A percentile compares a stretch with the other conserved stretches of the same genome.
Evolutionary conservation across 2,113 vertebrate species (phyloP).

Genomic region (Pitta sordida): DNA sequence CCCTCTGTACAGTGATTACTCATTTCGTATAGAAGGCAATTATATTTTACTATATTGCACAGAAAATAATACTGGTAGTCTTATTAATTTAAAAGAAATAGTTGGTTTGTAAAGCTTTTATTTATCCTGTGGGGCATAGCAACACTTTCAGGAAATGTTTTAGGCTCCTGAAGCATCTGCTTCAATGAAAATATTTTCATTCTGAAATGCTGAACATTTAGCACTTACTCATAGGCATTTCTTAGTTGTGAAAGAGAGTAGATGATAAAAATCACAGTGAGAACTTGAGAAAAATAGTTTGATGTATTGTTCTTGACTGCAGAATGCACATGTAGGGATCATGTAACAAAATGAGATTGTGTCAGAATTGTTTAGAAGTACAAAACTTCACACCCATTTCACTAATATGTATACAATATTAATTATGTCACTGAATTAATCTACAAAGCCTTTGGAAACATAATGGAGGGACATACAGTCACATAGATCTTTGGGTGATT

Average conservation of each 20-base stretch:
- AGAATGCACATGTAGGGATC: neutral
- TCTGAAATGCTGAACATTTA: neutral
- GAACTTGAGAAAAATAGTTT: neutral
- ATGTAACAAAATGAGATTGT: neutral
- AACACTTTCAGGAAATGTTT: neutral
- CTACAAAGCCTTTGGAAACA: neutral
- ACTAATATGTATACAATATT: neutral
- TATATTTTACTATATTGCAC: neutral
- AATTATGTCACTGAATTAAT: neutral
- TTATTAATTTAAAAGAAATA: neutral
- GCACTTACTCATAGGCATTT: neutral
- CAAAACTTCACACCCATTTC: neutral
- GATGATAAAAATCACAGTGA: neutral
- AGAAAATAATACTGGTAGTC: neutral
- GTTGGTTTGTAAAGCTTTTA: neutral
- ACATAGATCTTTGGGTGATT: neutral
- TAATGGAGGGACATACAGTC: neutral
- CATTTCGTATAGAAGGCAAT: neutral
- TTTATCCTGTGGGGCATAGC: neutral
- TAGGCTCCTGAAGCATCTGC: neutral
- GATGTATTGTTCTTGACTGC: neutral
- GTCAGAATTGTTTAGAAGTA: neutral
- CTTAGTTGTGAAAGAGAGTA: neutral
- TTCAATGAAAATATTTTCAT: slow-evolving; percentile 38
- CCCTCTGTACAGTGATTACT: neutral